Evolutionary conservation across 64 coral and sea anemone genomes (phyloP).

Genomic region (Pocillopora damicornis): DNA sequence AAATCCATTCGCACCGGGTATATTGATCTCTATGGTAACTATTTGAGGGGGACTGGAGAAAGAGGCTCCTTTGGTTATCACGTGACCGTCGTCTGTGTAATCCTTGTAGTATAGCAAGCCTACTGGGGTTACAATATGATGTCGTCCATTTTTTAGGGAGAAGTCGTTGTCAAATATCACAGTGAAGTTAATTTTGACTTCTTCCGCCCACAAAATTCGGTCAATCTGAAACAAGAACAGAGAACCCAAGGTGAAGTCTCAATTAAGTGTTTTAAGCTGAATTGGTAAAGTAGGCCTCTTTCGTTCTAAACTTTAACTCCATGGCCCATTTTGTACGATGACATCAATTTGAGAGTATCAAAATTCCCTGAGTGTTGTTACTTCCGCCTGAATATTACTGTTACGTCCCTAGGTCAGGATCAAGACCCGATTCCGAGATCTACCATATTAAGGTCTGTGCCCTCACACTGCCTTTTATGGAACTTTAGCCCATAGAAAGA

Average conservation of each 20-base stretch:
- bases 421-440: too few relatives aligned
- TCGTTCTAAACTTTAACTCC: too few relatives aligned
- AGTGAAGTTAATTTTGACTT: constrained; percentile 32
- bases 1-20: constrained; percentile 44
- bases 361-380: too few relatives aligned
- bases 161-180: constrained; percentile 32
- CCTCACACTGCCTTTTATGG: too few relatives aligned
- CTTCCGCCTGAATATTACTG: too few relatives aligned
- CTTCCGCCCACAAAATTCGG: constrained; percentile 10
- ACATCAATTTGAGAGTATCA: too few relatives aligned
- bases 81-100: constrained; percentile 34
- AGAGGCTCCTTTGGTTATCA: constrained; percentile 17
- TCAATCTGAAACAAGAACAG: constrained; percentile 15
- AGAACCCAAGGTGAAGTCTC: not conserved
- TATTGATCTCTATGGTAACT: constrained; percentile 14
- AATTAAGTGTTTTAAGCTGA: too few relatives aligned
- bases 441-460: too few relatives aligned
- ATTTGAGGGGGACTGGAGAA: constrained; percentile 26
- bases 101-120: constrained; percentile 52
- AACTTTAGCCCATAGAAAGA: too few relatives aligned
- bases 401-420: too few relatives aligned
- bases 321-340: too few relatives aligned
- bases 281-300: not conserved
- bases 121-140: constrained; percentile 40
- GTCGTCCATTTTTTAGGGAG: constrained; percentile 22